These are phyloP conservation scores for Drosophila eohydei DNA, from an alignment of 2,888 invertebrate species.

Conservation along the genomic window DNA sequence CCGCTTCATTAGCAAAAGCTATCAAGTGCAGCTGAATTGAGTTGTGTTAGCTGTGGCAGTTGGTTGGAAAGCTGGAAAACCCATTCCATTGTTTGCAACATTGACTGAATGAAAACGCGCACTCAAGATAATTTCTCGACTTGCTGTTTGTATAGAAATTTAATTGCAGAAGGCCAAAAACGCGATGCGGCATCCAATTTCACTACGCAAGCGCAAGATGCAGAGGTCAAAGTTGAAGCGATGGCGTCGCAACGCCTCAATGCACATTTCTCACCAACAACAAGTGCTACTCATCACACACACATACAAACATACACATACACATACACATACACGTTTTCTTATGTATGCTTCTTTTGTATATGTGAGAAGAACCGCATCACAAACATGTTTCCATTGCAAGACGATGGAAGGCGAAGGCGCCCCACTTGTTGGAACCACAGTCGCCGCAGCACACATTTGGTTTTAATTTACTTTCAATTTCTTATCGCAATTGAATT, in stretches of 20 bases:
- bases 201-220: conserved; percentile 40
- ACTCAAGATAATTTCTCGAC: conserved; percentile 39
- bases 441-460: conserved; percentile 53
- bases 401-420: conserved; percentile 36
- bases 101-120: conserved; percentile 74
- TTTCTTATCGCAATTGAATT: conserved; percentile 76
- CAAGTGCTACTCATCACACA: conserved; percentile 52
- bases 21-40: conserved; percentile 39
- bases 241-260: conserved; percentile 55
- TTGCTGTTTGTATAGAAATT: conserved; percentile 57
- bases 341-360: not conserved
- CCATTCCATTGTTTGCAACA: conserved; percentile 72
- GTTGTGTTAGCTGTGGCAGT: conserved; percentile 22
- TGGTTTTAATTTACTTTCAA: conserved; percentile 79
- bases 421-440: conserved; percentile 66
- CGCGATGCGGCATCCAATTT: conserved; percentile 63
- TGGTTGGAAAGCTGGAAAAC: conserved; percentile 56
- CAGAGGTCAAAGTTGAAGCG: conserved; percentile 75
- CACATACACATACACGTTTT: not conserved
- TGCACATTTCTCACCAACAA: conserved; percentile 60
- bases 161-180: conserved; percentile 75
- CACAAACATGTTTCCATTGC: conserved; percentile 61
- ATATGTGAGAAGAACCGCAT: conserved; percentile 35
- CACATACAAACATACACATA: not conserved
- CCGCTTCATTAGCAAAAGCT: conserved; percentile 72